Percentiles rank a stretch among this genome's conserved stretches.
These are phyloP conservation scores for Euschistus heros DNA, from an alignment of 1,140 invertebrate genomes.

Conservation along the genomic window DNA sequence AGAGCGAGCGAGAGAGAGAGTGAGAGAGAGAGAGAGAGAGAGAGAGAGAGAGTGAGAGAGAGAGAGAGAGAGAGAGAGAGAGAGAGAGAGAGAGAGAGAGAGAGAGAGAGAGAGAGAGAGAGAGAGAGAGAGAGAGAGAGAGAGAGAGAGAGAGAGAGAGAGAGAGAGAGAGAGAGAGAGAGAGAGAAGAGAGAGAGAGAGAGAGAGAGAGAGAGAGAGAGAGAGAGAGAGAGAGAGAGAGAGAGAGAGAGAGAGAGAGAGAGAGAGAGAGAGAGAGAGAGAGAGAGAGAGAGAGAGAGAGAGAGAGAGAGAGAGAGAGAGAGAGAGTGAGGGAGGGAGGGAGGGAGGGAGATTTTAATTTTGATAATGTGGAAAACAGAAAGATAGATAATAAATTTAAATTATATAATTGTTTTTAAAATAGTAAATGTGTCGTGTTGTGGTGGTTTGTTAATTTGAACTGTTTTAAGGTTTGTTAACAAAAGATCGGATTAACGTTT, in stretches of 20 bases:
- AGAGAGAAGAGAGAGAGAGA: background rate
- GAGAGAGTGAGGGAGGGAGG: background rate
- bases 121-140: background rate
- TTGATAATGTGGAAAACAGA: background rate
- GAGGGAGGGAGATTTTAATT: background rate
- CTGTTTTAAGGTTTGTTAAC: no score
- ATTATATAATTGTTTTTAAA: no score
- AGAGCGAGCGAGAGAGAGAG: conserved; percentile 10
- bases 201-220: background rate
- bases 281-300: background rate
- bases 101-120: background rate
- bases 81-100: background rate
- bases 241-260: background rate
- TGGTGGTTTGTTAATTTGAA: no score
- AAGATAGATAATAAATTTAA: no score
- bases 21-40: background rate
- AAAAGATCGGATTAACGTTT: no score
- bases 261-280: background rate
- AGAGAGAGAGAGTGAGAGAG: background rate
- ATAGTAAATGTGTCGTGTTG: no score
- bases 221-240: conserved; percentile 1
- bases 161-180: background rate
- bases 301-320: conserved; percentile 13
- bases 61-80: background rate
- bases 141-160: background rate